Evolutionary conservation across 2,888 invertebrate genomes (phyloP).

Genomic region (Eupithecia insigniata): DNA sequence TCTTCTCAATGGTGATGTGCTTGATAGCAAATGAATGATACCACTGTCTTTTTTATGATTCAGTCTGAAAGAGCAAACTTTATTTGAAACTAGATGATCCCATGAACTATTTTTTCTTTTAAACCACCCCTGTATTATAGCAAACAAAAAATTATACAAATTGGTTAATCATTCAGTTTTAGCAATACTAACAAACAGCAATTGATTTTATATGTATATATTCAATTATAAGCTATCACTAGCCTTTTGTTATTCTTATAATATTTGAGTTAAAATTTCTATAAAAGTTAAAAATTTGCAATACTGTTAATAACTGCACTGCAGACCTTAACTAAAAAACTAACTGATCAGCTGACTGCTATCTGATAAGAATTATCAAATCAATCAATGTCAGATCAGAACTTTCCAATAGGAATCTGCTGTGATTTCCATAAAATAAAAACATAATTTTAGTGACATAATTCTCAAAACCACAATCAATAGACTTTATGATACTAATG

Average conservation of each 20-base stretch:
- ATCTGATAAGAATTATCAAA: slow-evolving; percentile 52
- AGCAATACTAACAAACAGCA: no score
- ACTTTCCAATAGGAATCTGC: slow-evolving; percentile 33
- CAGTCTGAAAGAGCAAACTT: background rate
- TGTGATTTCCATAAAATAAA: slow-evolving; percentile 1
- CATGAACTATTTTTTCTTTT: no score
- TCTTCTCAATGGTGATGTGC: background rate
- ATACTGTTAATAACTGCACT: background rate
- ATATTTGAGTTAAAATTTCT: background rate
- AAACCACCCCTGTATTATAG: no score
- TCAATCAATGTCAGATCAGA: slow-evolving; percentile 66
- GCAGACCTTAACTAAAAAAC: background rate
- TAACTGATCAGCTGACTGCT: slow-evolving; percentile 56
- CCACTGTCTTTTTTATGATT: background rate
- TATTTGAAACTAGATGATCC: no score
- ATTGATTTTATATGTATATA: no score
- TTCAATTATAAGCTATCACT: no score
- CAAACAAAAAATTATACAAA: no score
- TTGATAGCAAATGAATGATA: background rate
- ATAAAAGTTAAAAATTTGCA: background rate
- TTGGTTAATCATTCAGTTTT: no score
- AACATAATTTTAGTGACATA: background rate
- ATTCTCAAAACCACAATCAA: background rate
- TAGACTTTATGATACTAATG: background rate
- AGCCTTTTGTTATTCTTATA: background rate